These are phyloP conservation scores for Drosophila kurseongensis DNA, from an alignment of 1,140 invertebrate genomes.

Conservation along the genomic window DNA sequence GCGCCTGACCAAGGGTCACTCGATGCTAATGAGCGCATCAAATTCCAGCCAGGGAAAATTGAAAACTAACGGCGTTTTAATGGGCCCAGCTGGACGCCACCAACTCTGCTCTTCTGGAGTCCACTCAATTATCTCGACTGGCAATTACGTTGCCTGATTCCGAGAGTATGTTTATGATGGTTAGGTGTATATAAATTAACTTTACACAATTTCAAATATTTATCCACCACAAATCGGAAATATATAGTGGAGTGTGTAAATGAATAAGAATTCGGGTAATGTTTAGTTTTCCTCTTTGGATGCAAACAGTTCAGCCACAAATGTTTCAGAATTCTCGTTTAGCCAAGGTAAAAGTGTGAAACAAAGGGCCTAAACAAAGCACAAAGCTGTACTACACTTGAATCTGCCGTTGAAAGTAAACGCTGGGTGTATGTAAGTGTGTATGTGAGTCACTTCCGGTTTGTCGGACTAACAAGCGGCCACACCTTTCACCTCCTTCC, in stretches of 20 bases:
- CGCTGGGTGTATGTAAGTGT: not conserved
- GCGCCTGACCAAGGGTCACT: constrained; percentile 33
- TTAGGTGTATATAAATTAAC: constrained; percentile 1
- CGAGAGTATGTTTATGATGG: constrained; percentile 3
- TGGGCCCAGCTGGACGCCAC: constrained; percentile 36
- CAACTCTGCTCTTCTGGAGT: not conserved
- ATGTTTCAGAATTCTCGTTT: constrained; percentile 20
- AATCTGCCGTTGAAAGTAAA: constrained; percentile 18
- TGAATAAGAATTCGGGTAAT: not conserved
- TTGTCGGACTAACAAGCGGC: constrained; percentile 61
- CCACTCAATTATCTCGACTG: constrained; percentile 26
- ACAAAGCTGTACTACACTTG: constrained; percentile 44
- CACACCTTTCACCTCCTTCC: not conserved
- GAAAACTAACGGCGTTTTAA: constrained; percentile 72
- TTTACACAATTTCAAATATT: constrained; percentile 20
- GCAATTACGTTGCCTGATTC: constrained; percentile 26
- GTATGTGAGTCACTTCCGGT: constrained; percentile 55
- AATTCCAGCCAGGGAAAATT: constrained; percentile 56
- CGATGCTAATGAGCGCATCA: constrained; percentile 66
- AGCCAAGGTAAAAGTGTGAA: constrained; percentile 27
- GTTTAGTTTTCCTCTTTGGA: not conserved
- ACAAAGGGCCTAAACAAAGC: constrained; percentile 35
- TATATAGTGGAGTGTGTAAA: constrained; percentile 16
- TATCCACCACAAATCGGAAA: constrained; percentile 23
- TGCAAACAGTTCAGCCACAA: constrained; percentile 7